These are phyloP conservation scores for Ailurus styani DNA, from an alignment of 2,113 vertebrate genomes.

Conservation along the genomic window DNA sequence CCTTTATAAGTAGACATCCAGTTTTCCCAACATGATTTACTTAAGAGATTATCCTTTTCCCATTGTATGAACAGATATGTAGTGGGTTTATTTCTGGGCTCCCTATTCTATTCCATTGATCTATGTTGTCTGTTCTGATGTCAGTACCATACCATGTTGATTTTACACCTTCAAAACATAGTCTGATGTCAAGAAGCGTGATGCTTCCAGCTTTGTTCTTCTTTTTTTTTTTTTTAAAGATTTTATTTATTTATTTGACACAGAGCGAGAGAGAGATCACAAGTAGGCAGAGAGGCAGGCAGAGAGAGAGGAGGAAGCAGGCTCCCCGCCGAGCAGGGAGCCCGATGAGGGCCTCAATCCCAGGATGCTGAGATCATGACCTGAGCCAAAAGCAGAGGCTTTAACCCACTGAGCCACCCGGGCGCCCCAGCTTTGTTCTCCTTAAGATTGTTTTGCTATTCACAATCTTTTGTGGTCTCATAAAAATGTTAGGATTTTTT, in stretches of 20 bases:
- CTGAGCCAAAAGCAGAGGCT: too few relatives aligned
- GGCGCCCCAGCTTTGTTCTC: too few relatives aligned
- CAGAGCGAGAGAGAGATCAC: too few relatives aligned
- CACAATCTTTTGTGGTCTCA: background rate
- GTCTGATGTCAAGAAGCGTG: background rate
- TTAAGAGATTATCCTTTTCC: background rate
- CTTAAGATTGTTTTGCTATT: background rate
- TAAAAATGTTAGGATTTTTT: background rate
- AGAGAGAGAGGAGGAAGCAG: too few relatives aligned
- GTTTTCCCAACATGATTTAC: background rate
- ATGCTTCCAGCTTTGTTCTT: background rate
- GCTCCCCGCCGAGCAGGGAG: too few relatives aligned
- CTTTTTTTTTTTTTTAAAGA: too few relatives aligned
- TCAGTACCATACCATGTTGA: background rate
- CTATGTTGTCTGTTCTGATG: background rate
- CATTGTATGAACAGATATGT: background rate
- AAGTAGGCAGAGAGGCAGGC: too few relatives aligned
- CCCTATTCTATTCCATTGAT: background rate
- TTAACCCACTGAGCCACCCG: too few relatives aligned
- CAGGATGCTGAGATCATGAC: too few relatives aligned
- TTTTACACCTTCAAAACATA: background rate
- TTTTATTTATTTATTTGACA: too few relatives aligned
- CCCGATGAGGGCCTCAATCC: too few relatives aligned
- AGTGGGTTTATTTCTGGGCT: background rate
- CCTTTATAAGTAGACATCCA: background rate